These are phyloP conservation scores for Ctenopoma kingsleyae DNA, from an alignment of 2,797 vertebrate genomes.

Conservation along the genomic window DNA sequence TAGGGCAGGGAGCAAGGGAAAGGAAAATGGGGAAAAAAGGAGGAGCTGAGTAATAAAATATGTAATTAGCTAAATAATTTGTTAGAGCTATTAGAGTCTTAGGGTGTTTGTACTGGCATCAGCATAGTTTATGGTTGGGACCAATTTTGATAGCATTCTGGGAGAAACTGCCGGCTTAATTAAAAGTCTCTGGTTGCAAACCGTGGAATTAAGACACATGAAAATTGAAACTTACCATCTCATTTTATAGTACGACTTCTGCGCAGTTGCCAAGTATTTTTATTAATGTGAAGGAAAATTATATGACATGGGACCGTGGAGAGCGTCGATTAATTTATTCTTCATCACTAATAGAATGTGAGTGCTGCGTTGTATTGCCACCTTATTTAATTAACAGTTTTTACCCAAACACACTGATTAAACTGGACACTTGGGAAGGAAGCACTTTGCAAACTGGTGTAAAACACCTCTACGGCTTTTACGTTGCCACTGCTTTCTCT, in stretches of 20 bases:
- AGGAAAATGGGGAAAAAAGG: background rate
- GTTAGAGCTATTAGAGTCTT: background rate
- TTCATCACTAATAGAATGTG: background rate
- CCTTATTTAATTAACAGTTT: background rate
- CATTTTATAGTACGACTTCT: background rate
- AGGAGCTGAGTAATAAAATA: conserved; percentile 2
- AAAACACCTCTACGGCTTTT: conserved; percentile 1
- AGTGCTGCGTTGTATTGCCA: background rate
- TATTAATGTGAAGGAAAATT: background rate
- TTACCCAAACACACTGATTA: background rate
- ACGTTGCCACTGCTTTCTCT: background rate
- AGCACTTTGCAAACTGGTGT: background rate
- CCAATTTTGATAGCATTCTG: background rate
- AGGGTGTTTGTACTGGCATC: background rate
- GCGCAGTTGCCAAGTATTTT: background rate
- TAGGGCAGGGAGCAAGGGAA: background rate
- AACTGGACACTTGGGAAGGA: background rate
- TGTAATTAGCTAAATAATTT: background rate
- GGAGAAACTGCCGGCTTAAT: background rate
- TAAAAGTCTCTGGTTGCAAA: background rate
- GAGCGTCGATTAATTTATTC: background rate
- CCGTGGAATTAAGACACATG: background rate
- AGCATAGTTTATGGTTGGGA: background rate
- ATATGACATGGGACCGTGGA: background rate
- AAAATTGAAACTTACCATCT: background rate